Evolutionary conservation across 2,888 invertebrate genomes (phyloP).

Genomic region (Eupeodes latifasciatus): DNA sequence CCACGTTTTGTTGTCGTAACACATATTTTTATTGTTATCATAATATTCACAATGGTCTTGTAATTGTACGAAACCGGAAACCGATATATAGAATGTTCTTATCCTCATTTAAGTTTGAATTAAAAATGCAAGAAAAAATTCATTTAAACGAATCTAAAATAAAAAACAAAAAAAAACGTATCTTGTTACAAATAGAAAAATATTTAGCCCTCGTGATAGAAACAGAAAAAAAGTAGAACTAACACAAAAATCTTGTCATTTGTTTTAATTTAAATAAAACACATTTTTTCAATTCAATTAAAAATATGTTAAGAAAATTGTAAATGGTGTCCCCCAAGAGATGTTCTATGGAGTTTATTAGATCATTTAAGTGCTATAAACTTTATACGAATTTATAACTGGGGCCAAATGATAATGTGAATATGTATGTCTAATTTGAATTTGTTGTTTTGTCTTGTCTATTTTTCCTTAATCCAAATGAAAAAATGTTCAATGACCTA

Average conservation of each 20-base stretch:
- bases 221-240: neutral
- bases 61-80: slow-evolving; percentile 59
- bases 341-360: slow-evolving; percentile 53
- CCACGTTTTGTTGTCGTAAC: slow-evolving; percentile 44
- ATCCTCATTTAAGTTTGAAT: slow-evolving; percentile 47
- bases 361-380: slow-evolving; percentile 51
- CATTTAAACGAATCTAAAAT: slow-evolving; percentile 38
- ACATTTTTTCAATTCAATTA: slow-evolving; percentile 53
- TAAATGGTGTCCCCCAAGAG: slow-evolving; percentile 46
- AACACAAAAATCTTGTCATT: slow-evolving; percentile 47
- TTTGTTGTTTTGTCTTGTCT: slow-evolving; percentile 3
- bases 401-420: neutral
- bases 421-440: slow-evolving; percentile 28
- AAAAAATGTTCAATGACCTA: slow-evolving; percentile 36
- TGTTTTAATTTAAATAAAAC: slow-evolving; percentile 57
- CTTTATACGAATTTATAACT: neutral
- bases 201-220: slow-evolving; percentile 33
- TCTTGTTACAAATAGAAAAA: slow-evolving; percentile 52
- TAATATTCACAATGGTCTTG: slow-evolving; percentile 43
- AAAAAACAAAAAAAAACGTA: slow-evolving; percentile 36
- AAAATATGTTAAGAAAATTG: slow-evolving; percentile 4
- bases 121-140: slow-evolving; percentile 38
- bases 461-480: neutral
- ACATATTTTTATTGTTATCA: slow-evolving; percentile 59
- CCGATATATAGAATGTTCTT: slow-evolving; percentile 43